A percentile compares a stretch with the other conserved stretches of the same genome.
Conservation (phyloP, 2,888 invertebrate genomes). For the Cheilosia grossa region DNA sequence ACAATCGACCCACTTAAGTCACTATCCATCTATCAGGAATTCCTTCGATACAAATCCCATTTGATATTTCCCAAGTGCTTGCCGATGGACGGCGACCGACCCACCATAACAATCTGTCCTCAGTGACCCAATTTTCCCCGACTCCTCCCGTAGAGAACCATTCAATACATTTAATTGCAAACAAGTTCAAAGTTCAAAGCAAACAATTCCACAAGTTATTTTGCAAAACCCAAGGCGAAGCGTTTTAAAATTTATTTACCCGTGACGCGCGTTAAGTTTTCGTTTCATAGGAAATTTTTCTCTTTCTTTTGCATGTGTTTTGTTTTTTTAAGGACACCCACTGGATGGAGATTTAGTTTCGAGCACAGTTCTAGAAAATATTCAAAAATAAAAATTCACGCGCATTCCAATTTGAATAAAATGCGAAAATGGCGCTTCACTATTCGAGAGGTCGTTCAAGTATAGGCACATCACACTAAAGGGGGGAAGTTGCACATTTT, state of each 20-base stretch:
- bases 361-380: constrained; percentile 15
- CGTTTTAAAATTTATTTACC: constrained; percentile 3
- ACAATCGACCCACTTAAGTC: no score
- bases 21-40: not conserved
- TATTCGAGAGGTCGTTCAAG: not conserved
- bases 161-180: constrained; percentile 17
- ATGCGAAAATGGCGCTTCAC: constrained; percentile 16
- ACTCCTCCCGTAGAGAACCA: not conserved
- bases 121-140: constrained; percentile 38
- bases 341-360: constrained; percentile 10
- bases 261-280: not conserved
- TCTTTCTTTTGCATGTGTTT: not conserved
- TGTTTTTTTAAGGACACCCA: constrained; percentile 29
- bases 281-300: not conserved
- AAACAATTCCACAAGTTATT: constrained; percentile 49
- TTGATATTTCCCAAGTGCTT: not conserved
- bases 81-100: not conserved
- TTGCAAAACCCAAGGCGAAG: constrained; percentile 40
- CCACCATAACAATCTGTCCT: not conserved
- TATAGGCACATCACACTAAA: constrained; percentile 1
- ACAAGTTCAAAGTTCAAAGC: no score
- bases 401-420: not conserved
- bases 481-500: constrained; percentile 35
- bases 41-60: not conserved
- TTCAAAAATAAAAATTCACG: not conserved